Evolutionary conservation across 2,888 invertebrate genomes (phyloP), one percentile per base, ranked within the genome.

Genomic region (Melieria picta): DNA sequence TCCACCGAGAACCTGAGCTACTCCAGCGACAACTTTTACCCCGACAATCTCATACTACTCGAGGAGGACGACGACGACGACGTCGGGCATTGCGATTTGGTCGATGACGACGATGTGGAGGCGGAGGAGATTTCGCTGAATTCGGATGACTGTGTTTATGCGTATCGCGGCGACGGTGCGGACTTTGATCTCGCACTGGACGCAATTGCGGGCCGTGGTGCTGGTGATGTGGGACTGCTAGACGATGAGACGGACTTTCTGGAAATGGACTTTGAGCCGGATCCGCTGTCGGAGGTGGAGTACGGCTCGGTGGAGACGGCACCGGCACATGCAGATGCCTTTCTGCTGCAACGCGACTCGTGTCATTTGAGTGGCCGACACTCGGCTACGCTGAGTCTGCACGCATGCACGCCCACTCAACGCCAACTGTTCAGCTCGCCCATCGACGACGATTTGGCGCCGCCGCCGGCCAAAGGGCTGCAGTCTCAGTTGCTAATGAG

Each of bases 211-310:
- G 80, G 79, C 4, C 69, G 75, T 4, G 69, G 74, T 9, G 73
- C 72, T 16, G 75, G 75, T 5, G 75, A 76, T 58, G 78, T 77
- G 63, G 77, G 78, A 64, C 70, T 74, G 57, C 79, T 74, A 3
- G 87, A 87, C 65, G 87, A 87, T 76, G 87, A 87, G 72, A 86
- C 86, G 1, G 87, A 87, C 73, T 87, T 86, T 72, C 80, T 87
- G 4, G 87, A 87, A 80, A 87, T 87, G 87, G 87, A 87, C 73
- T 87, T 87, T 65, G 87, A 87, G 63, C 87, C 87, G 6, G 87
- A 87, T 77, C 86, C 86, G 2, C 79, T 83, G 1, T 87, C 87
- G 0, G 87, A 87, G 72, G 77, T 85, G 11, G 87, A 87, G 69
- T 84, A 83, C 50, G 79, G 78, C 58, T 79, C 76, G 55, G 75